phyloP scores from a whole-genome alignment of 2,113 vertebrate species.

The Tragelaphus imberbis region DNA sequence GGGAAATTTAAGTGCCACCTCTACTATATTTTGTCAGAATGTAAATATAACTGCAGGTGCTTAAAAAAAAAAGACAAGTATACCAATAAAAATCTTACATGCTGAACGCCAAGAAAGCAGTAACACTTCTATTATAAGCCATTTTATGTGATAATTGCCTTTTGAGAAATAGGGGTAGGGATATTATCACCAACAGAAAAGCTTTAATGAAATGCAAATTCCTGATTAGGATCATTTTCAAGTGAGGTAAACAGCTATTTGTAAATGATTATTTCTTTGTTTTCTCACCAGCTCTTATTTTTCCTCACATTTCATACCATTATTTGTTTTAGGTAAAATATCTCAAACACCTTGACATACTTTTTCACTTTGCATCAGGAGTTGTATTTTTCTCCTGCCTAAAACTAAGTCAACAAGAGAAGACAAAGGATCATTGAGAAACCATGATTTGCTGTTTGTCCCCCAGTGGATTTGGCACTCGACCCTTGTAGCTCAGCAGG shows the following conservation, averaged over 20 bases:
- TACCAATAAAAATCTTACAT: conserved; percentile 62
- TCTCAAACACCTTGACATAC: conserved; percentile 7
- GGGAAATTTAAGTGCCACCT: conserved; percentile 48
- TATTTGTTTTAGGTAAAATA: conserved; percentile 44
- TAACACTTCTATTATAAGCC: conserved; percentile 65
- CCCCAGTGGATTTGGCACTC: background rate
- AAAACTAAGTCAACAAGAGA: background rate
- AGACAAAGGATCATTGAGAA: background rate
- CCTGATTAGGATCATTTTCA: conserved; percentile 60
- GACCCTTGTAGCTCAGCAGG: background rate
- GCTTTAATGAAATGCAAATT: conserved; percentile 67
- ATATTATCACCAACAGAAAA: conserved; percentile 66
- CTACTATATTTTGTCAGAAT: conserved; percentile 55
- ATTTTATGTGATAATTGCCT: conserved; percentile 69
- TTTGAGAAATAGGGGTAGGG: conserved; percentile 60
- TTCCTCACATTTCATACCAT: conserved; percentile 14
- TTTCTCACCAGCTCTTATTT: conserved; percentile 37
- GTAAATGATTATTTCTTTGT: conserved; percentile 49
- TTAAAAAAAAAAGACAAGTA: conserved; percentile 42
- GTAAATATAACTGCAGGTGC: conserved; percentile 67
- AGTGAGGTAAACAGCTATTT: conserved; percentile 55
- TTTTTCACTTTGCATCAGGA: conserved; percentile 2
- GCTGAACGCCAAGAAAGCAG: conserved; percentile 41
- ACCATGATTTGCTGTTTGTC: background rate
- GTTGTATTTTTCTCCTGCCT: background rate